A percentile compares a stretch with the other conserved stretches of the same genome.
Conservation (phyloP, 2,888 invertebrate genomes). For the Drosophila algonquin region DNA sequence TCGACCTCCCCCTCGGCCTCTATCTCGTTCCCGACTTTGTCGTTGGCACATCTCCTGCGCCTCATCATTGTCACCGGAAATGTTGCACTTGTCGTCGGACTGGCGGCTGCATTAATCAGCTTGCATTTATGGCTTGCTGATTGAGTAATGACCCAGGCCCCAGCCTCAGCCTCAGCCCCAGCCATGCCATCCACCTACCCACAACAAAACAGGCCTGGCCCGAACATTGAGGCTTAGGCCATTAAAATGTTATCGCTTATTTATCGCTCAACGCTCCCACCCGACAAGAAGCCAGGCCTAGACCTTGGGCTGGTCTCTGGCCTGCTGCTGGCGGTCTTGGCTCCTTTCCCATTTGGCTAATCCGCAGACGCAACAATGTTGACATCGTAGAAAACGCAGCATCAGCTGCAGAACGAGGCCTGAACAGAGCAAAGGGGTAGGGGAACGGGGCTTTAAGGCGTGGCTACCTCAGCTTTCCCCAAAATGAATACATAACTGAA, state of each 20-base stretch:
- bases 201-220: slow-evolving; percentile 6
- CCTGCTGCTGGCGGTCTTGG: slow-evolving; percentile 50
- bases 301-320: slow-evolving; percentile 14
- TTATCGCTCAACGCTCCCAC: slow-evolving; percentile 52
- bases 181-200: slow-evolving; percentile 3
- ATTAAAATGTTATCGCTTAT: slow-evolving; percentile 76
- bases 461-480: not conserved
- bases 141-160: slow-evolving; percentile 61
- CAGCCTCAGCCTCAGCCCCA: not conserved
- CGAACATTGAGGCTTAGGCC: slow-evolving; percentile 50
- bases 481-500: not conserved
- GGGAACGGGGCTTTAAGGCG: no score
- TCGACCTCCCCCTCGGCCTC: no score
- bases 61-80: slow-evolving; percentile 59
- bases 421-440: no score
- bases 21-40: no score
- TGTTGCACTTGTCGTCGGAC: slow-evolving; percentile 62
- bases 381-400: slow-evolving; percentile 48
- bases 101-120: slow-evolving; percentile 64
- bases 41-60: not conserved
- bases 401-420: not conserved
- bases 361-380: slow-evolving; percentile 56
- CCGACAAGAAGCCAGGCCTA: not conserved
- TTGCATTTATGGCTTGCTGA: slow-evolving; percentile 57
- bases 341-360: slow-evolving; percentile 18